phyloP scores from a whole-genome alignment of 2,888 invertebrate species.

The Parapristionchus giblindavisi region DNA sequence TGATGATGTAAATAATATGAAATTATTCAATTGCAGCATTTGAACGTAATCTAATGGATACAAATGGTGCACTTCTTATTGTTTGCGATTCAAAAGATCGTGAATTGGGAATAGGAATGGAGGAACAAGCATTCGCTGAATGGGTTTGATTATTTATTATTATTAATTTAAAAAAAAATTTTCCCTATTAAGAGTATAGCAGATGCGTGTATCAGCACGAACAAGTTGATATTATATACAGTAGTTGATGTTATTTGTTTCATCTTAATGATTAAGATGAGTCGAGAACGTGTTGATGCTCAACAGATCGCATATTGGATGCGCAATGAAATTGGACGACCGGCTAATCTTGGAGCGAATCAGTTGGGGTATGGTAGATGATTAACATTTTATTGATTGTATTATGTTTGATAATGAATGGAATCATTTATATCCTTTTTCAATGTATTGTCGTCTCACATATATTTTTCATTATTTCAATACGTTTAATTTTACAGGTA shows the following conservation, averaged over 20 bases:
- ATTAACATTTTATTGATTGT: slow-evolving; percentile 16
- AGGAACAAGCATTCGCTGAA: slow-evolving; percentile 33
- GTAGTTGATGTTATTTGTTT: background rate
- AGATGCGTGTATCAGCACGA: background rate
- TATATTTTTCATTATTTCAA: background rate
- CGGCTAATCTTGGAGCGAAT: slow-evolving; percentile 61
- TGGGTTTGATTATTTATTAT: slow-evolving; percentile 5
- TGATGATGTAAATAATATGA: background rate
- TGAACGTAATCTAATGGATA: slow-evolving; percentile 60
- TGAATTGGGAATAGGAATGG: slow-evolving; percentile 65
- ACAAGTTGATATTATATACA: background rate
- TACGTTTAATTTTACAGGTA: slow-evolving; percentile 41
- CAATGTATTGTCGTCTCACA: background rate
- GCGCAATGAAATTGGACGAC: slow-evolving; percentile 56
- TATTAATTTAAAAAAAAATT: background rate
- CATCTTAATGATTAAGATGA: slow-evolving; percentile 7
- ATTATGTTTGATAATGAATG: background rate
- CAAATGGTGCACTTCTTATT: slow-evolving; percentile 62
- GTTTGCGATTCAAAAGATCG: slow-evolving; percentile 64
- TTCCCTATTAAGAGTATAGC: background rate
- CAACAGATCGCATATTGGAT: slow-evolving; percentile 60
- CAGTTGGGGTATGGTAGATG: slow-evolving; percentile 56
- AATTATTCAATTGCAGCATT: slow-evolving; percentile 55
- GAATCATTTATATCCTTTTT: no score
- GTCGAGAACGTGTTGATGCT: slow-evolving; percentile 34